Conservation (phyloP, 2,113 vertebrate genomes). For the Brevimyrus niger region DNA sequence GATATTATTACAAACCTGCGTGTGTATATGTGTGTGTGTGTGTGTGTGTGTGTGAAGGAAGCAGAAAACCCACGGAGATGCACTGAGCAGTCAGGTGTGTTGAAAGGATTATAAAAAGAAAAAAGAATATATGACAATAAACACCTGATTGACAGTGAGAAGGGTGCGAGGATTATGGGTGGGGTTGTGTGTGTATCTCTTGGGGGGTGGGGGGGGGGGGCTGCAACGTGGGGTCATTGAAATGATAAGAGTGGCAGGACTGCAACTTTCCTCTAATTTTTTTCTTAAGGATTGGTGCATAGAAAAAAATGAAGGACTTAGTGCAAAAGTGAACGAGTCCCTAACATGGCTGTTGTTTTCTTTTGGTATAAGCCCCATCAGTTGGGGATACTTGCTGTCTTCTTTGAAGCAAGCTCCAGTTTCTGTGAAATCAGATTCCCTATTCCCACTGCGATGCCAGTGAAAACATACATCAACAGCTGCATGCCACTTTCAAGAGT, state of each 20-base stretch:
- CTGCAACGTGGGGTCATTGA: slow-evolving; percentile 14
- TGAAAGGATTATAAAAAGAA: slow-evolving; percentile 63
- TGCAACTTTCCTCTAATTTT: slow-evolving; percentile 35
- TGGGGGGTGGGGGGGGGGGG: background rate
- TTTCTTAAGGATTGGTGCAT: slow-evolving; percentile 42
- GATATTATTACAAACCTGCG: slow-evolving; percentile 12
- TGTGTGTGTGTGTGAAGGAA: background rate
- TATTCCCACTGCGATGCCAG: slow-evolving; percentile 65
- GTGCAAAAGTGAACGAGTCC: slow-evolving; percentile 44
- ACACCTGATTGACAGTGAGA: slow-evolving; percentile 62
- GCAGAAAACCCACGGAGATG: slow-evolving; percentile 53
- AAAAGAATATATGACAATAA: slow-evolving; percentile 63
- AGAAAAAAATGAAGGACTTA: slow-evolving; percentile 38
- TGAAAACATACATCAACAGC: slow-evolving; percentile 66
- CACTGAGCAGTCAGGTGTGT: slow-evolving; percentile 59
- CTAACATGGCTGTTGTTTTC: slow-evolving; percentile 66
- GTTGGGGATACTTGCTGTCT: slow-evolving; percentile 59
- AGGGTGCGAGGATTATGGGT: slow-evolving; percentile 16
- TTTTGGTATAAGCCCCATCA: slow-evolving; percentile 63
- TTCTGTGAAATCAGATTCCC: slow-evolving; percentile 70
- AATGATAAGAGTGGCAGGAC: slow-evolving; percentile 26
- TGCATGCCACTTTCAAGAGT: slow-evolving; percentile 54
- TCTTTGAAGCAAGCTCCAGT: slow-evolving; percentile 71
- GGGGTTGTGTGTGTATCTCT: background rate
- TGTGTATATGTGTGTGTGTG: background rate